Percentiles rank a stretch among this genome's conserved stretches.
Evolutionary conservation across 2,113 vertebrate genomes (phyloP).

Genomic region (Oenanthe melanoleuca): DNA sequence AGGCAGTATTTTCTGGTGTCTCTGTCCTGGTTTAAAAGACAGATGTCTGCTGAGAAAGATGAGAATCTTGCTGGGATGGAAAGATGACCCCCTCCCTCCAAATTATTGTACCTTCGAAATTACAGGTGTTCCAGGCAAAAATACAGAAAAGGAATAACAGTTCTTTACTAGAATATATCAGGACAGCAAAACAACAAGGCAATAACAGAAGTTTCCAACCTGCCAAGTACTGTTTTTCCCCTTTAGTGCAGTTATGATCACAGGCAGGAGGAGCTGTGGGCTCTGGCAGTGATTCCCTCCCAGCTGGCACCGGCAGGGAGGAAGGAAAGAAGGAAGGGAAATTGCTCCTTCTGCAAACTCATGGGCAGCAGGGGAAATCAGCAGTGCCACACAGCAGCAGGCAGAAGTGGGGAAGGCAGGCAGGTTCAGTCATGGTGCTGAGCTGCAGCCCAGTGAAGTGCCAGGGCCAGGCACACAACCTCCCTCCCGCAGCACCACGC

Average conservation of each 20-base stretch:
- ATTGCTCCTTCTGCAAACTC: neutral
- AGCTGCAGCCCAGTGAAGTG: neutral
- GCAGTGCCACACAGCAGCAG: neutral
- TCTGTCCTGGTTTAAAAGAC: too few relatives aligned
- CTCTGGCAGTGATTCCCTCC: neutral
- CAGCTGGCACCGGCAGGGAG: neutral
- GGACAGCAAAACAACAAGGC: neutral
- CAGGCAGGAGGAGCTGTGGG: neutral
- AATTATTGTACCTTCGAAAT: neutral
- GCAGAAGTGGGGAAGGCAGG: neutral
- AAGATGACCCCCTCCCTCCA: too few relatives aligned
- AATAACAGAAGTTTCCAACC: neutral
- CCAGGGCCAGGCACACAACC: neutral
- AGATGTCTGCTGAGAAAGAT: too few relatives aligned
- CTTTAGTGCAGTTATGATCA: neutral
- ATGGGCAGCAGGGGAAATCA: neutral
- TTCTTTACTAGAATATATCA: neutral
- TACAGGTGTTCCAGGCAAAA: neutral
- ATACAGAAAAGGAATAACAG: neutral
- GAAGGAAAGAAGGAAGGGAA: neutral
- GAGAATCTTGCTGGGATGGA: too few relatives aligned
- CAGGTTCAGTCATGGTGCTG: neutral
- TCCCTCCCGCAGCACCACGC: neutral
- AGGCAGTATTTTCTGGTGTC: too few relatives aligned
- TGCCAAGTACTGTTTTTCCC: fast-evolving